A percentile compares a stretch with the other conserved stretches of the same genome.
phyloP scores from a whole-genome alignment of 2,113 vertebrate genomes.

The Trogon melanurus region DNA sequence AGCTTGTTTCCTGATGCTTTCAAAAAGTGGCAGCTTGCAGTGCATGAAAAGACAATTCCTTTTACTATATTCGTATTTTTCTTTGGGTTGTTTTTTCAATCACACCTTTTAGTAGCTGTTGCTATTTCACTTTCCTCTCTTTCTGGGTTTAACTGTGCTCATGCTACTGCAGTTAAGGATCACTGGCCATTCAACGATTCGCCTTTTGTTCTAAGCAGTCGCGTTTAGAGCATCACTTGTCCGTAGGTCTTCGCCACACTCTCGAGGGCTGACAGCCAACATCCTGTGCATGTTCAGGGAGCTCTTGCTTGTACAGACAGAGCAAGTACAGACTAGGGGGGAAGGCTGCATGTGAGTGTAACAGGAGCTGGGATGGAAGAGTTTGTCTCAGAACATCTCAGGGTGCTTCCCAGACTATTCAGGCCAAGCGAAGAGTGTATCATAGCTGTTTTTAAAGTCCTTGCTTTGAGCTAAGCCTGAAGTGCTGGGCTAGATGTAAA shows the following conservation, averaged over 20 bases:
- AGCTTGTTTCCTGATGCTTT: background rate
- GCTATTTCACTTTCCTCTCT: background rate
- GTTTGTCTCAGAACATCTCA: background rate
- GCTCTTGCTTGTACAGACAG: background rate
- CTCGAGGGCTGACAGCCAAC: background rate
- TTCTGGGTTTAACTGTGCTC: background rate
- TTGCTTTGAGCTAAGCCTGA: background rate
- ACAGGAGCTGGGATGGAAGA: background rate
- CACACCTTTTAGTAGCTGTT: background rate
- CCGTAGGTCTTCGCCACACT: background rate
- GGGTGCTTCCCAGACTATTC: background rate
- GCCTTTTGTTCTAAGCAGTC: background rate
- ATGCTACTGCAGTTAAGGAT: background rate
- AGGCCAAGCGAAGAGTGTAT: background rate
- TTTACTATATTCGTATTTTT: background rate
- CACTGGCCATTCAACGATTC: background rate
- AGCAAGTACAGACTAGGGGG: background rate
- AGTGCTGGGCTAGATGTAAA: background rate
- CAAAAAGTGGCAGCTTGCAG: background rate
- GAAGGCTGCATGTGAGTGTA: background rate
- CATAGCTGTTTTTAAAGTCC: background rate
- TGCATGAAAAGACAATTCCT: background rate
- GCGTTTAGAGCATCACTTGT: background rate
- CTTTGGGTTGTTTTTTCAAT: background rate
- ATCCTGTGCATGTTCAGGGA: background rate